Conservation (phyloP, 23 tunicate species). For the Ciona savignyi region DNA sequence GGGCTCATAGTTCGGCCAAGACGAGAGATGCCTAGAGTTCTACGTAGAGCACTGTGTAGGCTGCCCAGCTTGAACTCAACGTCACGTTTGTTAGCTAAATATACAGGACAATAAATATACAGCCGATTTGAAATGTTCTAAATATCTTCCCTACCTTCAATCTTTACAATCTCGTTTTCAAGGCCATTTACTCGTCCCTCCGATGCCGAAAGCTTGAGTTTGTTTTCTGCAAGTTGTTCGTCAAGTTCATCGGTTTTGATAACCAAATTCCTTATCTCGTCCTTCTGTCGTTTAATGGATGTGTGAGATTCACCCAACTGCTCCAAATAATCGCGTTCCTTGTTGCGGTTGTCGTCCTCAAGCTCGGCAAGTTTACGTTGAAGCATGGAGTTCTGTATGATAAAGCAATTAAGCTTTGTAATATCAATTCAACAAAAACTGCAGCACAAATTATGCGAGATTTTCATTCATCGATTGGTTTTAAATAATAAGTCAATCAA, state of each 20-base stretch:
- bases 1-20: constrained; percentile 96
- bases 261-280: constrained; percentile 55
- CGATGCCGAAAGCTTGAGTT: constrained; percentile 83
- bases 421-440: too few relatives aligned
- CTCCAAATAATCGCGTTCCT: constrained; percentile 79
- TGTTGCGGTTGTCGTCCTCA: constrained; percentile 70
- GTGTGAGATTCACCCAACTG: constrained; percentile 63
- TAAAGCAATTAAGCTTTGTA: too few relatives aligned
- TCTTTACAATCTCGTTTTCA: constrained; percentile 84
- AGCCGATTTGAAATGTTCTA: background rate
- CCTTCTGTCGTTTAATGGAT: constrained; percentile 67
- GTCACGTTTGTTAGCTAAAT: constrained; percentile 81
- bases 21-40: constrained; percentile 97
- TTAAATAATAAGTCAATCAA: background rate
- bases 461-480: background rate
- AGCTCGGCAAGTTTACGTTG: constrained; percentile 86
- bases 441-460: background rate
- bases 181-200: constrained; percentile 96
- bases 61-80: constrained; percentile 97
- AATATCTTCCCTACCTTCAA: constrained; percentile 50
- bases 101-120: background rate
- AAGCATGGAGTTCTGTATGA: constrained; percentile 77
- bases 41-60: constrained; percentile 93
- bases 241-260: constrained; percentile 55
- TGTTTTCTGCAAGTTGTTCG: constrained; percentile 91